Conservation (phyloP, 2,113 vertebrate species). For the Hippolais icterina region DNA sequence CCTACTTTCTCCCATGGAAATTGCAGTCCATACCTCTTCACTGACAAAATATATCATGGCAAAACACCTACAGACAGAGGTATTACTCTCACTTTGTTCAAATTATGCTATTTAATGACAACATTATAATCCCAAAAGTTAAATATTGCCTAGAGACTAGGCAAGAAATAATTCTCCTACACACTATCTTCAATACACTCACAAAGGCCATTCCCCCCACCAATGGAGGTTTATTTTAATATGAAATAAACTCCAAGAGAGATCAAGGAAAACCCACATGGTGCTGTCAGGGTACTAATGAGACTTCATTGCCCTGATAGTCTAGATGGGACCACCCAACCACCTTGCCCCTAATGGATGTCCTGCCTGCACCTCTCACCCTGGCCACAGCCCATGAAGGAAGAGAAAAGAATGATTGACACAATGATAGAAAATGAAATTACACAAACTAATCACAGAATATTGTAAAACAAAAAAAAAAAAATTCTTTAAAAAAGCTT, state of each 20-base stretch:
- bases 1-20: neutral
- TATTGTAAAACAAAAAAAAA: neutral
- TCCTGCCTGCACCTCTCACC: neutral
- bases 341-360: neutral
- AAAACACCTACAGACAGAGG: neutral
- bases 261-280: neutral
- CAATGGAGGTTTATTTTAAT: neutral
- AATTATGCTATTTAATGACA: neutral
- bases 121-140: neutral
- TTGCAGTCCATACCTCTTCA: neutral
- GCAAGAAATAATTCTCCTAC: neutral
- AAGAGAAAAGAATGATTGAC: neutral
- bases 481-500: neutral
- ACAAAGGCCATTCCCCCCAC: neutral
- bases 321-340: neutral
- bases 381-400: neutral
- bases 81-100: neutral
- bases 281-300: neutral
- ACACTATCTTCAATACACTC: neutral
- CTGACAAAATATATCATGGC: rapidly evolving
- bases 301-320: neutral
- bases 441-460: neutral
- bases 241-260: neutral
- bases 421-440: neutral
- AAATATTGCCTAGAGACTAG: neutral